Evolutionary conservation across 2,888 invertebrate genomes (phyloP), one percentile per base, ranked within the genome.

Genomic region (Sinotaia quadrata): DNA sequence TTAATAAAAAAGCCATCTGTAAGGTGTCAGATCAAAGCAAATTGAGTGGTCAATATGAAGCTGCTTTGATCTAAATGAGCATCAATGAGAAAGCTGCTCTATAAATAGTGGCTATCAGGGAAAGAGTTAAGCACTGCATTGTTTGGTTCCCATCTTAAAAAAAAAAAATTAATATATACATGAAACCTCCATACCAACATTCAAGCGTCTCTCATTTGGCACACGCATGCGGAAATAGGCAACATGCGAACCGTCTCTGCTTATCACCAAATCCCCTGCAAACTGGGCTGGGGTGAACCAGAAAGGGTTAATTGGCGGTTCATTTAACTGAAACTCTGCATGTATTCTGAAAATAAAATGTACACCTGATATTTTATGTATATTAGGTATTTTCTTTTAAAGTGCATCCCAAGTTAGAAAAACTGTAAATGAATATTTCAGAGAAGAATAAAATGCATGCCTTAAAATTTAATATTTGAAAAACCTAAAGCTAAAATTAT

Each of bases 271-370:
- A 56, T 80, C 79, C 15, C 87, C 88, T 15, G 79, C 80, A 72
- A 87, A 87, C 79, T 87, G 87, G 7, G 80, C 86, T 10, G 88
- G 88, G 4, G 86, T 87, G 75, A 85, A 87, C 87, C 87, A 88
- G 74, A 87, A 87, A 51, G 87, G 87, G 52, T 81, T 75, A 63
- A 76, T 76, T 7, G 87, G 87, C 1, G 85, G 84, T 31, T 84
- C 82, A 73, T 87, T 87, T 54, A 88, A 73, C 77, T 88, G 88
- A 71, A 84, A 88, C 74, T 88, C 87, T 41, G 85, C 85, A 77
- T 88, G 88, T 37, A 87, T 81, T 66, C 87, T 87, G 78, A 7
- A 74, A 60, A 12, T 36, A 58, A 27, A 58, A 33, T 21, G 15
- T 21, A 7, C 21, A n/a, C n/a, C n/a, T n/a, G n/a, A n/a, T n/a